These are phyloP conservation scores for Propithecus deckenii DNA, from an alignment of 2,797 vertebrate species.

Conservation along the genomic window DNA sequence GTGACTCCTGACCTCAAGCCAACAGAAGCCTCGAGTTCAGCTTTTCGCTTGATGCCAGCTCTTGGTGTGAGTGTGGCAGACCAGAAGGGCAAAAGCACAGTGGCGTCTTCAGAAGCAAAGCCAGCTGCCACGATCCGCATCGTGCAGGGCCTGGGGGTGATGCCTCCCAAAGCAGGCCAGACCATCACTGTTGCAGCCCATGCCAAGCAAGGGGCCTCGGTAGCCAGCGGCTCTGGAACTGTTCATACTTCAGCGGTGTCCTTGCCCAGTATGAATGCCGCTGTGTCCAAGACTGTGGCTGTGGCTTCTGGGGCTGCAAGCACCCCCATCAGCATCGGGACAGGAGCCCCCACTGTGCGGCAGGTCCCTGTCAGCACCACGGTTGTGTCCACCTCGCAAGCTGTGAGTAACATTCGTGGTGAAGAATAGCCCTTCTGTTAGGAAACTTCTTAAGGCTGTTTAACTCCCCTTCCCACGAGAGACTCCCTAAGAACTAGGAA, in stretches of 20 bases:
- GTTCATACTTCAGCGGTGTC: conserved; percentile 89
- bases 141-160: conserved; percentile 95
- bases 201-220: conserved; percentile 85
- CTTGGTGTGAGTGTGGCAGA: conserved; percentile 93
- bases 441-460: not conserved
- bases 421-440: not conserved
- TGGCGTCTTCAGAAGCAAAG: conserved; percentile 90
- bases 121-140: conserved; percentile 94
- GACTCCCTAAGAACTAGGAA: not conserved
- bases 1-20: conserved; percentile 91
- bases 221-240: conserved; percentile 81
- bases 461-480: not conserved
- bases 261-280: conserved; percentile 89
- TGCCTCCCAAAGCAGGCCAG: conserved; percentile 94
- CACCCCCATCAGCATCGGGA: conserved; percentile 89
- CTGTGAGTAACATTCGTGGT: conserved; percentile 86
- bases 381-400: conserved; percentile 92
- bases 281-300: conserved; percentile 90
- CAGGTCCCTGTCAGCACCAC: conserved; percentile 93
- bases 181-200: conserved; percentile 92
- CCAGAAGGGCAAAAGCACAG: conserved; percentile 91
- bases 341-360: conserved; percentile 90
- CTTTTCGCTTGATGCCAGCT: conserved; percentile 96
- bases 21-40: conserved; percentile 87
- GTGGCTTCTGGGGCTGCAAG: conserved; percentile 88